Evolutionary conservation across 2,113 vertebrate species (phyloP).

Genomic region (Corydoras sp.): DNA sequence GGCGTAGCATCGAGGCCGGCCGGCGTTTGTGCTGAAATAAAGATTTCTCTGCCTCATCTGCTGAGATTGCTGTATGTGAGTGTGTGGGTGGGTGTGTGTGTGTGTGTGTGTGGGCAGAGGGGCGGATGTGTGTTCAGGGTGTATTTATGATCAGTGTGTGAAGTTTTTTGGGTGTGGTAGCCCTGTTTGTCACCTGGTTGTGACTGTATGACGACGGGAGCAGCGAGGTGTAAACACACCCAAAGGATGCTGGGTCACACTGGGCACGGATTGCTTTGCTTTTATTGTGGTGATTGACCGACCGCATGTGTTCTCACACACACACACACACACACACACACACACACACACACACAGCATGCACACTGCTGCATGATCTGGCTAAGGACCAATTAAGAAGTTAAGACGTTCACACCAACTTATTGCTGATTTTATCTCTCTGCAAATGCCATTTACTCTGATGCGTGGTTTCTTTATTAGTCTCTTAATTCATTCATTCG

Average conservation of each 20-base stretch:
- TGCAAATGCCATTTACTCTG: neutral
- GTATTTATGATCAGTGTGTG: no score
- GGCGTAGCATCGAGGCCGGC: conserved; percentile 41
- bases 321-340: neutral
- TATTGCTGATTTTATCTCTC: neutral
- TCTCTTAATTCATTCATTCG: no score
- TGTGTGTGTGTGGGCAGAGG: neutral
- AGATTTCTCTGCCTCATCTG: conserved; percentile 35
- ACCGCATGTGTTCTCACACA: conserved; percentile 3
- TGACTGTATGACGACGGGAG: conserved; percentile 10
- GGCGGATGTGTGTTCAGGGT: neutral
- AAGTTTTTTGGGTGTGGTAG: no score
- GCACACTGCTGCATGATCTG: neutral
- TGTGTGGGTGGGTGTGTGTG: conserved; percentile 3
- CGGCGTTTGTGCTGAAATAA: conserved; percentile 60
- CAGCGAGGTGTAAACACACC: conserved; percentile 42
- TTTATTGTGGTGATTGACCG: conserved; percentile 20
- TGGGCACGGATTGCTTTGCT: conserved; percentile 9
- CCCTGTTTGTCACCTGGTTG: neutral
- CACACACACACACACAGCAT: neutral
- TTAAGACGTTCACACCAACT: neutral
- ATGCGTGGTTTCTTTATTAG: neutral
- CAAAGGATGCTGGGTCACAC: conserved; percentile 24
- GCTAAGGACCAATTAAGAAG: neutral
- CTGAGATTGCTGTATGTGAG: conserved; percentile 23